Evolutionary conservation across 2,888 invertebrate species (phyloP).

Genomic region (Linhomoeus sp.): DNA sequence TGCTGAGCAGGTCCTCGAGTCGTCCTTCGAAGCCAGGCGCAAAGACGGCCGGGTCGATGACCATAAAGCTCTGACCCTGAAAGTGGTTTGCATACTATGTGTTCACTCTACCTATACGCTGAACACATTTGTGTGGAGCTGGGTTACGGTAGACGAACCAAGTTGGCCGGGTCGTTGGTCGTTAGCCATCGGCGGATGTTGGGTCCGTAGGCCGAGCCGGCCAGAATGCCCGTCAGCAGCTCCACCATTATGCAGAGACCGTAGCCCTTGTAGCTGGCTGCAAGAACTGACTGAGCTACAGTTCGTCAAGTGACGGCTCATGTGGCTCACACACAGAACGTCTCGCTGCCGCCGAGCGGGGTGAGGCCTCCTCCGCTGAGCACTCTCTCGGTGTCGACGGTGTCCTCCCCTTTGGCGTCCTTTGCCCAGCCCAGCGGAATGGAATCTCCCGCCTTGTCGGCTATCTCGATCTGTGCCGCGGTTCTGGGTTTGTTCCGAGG

Average conservation of each 20-base stretch:
- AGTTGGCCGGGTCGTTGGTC: conserved; percentile 44
- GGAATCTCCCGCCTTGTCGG: no score
- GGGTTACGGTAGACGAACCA: conserved; percentile 35
- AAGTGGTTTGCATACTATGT: conserved; percentile 7
- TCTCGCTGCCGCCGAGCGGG: no score
- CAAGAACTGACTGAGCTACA: neutral
- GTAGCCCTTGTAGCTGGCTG: conserved; percentile 61
- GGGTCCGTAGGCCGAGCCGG: conserved; percentile 46
- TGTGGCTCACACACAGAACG: no score
- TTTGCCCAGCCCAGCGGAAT: no score
- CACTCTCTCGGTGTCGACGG: no score
- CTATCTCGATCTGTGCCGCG: no score
- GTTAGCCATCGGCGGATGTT: conserved; percentile 54
- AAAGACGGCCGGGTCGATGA: conserved; percentile 59
- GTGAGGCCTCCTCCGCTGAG: no score
- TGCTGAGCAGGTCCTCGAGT: conserved; percentile 46
- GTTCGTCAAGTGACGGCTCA: no score
- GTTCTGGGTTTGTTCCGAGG: no score
- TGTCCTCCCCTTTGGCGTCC: no score
- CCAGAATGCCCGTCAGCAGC: conserved; percentile 54
- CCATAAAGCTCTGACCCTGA: conserved; percentile 65
- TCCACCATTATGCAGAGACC: conserved; percentile 63
- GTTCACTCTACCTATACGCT: no score
- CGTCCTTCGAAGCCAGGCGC: conserved; percentile 56
- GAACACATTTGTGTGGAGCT: neutral